Evolutionary conservation across 2,113 vertebrate genomes (phyloP), one percentile per base, ranked within the genome.

Genomic region (Thamnophis sirtalis): DNA sequence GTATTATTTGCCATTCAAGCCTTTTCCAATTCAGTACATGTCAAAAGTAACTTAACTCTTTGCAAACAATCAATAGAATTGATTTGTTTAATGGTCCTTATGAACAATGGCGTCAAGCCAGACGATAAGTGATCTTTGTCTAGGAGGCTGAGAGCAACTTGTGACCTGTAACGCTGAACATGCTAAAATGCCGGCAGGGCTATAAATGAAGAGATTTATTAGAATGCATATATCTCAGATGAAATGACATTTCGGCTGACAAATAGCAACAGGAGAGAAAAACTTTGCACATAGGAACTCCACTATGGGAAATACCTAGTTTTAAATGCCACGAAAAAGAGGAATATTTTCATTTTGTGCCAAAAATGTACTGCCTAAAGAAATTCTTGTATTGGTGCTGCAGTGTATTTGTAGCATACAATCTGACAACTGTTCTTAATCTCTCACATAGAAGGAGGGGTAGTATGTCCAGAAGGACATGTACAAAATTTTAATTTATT

Each of bases 1-100:
- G 93, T 56, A 85, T 24, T 9, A 17, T 93, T 95, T 94, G 89
- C 19, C 38, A 96, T 96, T 95, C 68, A 95, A 91, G 96, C 87
- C 86, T n/a, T 58, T 60, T 95, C 95, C 9, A 15, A 28, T 6
- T 63, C 95, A 96, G 94, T 94, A 7, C 51, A 88, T 92, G 49
- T 95, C 58, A 88, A 93, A 96, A 94, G 49, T 91, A 94, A 93
- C 56, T 93, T 94, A 93, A 87, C 93, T 90, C 38, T 94, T 95
- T 94, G 38, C 11, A 84, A 63, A 89, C 9, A 93, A 95, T 95
- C 93, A 51, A 43, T 94, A 93, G 7, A 49, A 93, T 94, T 89
- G 90, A 93, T 94, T 95, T 95, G 53, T 95, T 96, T 94, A 89
- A 95, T 54, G 56, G 84, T 48, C 91, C 91, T 3, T n/a, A 86